These are phyloP conservation scores for Hyperoodon ampullatus DNA, from an alignment of 2,113 vertebrate species.

Conservation along the genomic window DNA sequence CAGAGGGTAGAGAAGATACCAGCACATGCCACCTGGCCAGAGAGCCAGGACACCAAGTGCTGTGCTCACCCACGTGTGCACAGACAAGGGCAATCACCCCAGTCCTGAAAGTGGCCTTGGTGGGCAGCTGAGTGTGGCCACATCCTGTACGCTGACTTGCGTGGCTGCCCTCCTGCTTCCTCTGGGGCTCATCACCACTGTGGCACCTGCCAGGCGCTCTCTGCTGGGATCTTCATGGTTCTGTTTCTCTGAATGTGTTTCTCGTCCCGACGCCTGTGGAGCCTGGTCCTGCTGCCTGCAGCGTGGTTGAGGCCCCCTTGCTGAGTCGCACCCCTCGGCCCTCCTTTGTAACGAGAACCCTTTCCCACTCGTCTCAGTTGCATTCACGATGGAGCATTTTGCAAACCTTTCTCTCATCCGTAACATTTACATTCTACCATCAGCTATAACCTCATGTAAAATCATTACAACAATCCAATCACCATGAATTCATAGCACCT, in stretches of 20 bases:
- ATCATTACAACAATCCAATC: not conserved
- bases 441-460: not conserved
- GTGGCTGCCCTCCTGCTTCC: not conserved
- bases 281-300: not conserved
- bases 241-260: not conserved
- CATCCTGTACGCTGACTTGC: not conserved
- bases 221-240: not conserved
- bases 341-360: not conserved
- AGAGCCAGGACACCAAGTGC: accelerated
- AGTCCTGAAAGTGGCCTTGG: not conserved
- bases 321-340: not conserved
- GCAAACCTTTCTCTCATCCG: not conserved
- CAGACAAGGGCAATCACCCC: not conserved
- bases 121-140: not conserved
- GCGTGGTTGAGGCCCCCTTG: accelerated
- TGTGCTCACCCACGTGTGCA: not conserved
- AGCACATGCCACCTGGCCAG: not conserved
- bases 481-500: not conserved
- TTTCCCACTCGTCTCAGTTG: not conserved
- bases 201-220: not conserved
- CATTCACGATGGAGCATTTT: not conserved
- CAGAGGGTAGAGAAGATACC: not conserved
- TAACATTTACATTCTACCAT: not conserved
- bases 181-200: not conserved
- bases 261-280: not conserved